Evolutionary conservation across 2,113 vertebrate species (phyloP).

Genomic region (Ceyx margarethae): DNA sequence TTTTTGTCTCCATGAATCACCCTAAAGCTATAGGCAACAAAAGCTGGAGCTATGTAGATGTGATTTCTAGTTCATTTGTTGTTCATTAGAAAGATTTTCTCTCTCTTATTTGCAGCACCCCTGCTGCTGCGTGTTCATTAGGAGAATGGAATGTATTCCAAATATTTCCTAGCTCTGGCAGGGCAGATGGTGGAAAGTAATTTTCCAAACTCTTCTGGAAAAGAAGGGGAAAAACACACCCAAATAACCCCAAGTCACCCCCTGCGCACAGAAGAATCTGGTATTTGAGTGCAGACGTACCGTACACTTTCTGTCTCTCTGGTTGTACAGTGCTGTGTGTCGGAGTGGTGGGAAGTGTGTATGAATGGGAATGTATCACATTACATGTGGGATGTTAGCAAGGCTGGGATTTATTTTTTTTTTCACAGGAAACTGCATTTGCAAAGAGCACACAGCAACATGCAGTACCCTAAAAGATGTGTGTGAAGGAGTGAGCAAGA

Average conservation of each 20-base stretch:
- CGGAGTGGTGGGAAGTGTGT: slow-evolving; percentile 44
- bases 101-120: slow-evolving; percentile 49
- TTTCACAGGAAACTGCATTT: slow-evolving; percentile 51
- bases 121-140: slow-evolving; percentile 54
- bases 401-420: slow-evolving; percentile 53
- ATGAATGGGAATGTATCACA: slow-evolving; percentile 51
- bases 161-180: slow-evolving; percentile 60
- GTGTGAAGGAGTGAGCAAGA: neutral
- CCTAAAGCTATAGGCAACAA: slow-evolving; percentile 65
- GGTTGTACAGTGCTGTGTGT: slow-evolving; percentile 16
- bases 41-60: slow-evolving; percentile 55
- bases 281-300: slow-evolving; percentile 21
- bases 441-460: slow-evolving; percentile 43
- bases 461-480: slow-evolving; percentile 11
- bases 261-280: neutral
- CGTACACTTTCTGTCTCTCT: neutral
- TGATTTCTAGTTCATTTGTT: slow-evolving; percentile 69
- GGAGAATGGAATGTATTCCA: slow-evolving; percentile 70
- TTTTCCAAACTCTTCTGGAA: slow-evolving; percentile 63
- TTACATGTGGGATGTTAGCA: slow-evolving; percentile 54
- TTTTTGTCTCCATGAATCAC: slow-evolving; percentile 62
- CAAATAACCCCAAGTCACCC: slow-evolving; percentile 25
- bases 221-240: neutral
- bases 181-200: slow-evolving; percentile 69
- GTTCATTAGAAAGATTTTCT: slow-evolving; percentile 72